These are phyloP conservation scores for Acrobasis suavella DNA, from an alignment of 2,888 invertebrate species.

Conservation along the genomic window DNA sequence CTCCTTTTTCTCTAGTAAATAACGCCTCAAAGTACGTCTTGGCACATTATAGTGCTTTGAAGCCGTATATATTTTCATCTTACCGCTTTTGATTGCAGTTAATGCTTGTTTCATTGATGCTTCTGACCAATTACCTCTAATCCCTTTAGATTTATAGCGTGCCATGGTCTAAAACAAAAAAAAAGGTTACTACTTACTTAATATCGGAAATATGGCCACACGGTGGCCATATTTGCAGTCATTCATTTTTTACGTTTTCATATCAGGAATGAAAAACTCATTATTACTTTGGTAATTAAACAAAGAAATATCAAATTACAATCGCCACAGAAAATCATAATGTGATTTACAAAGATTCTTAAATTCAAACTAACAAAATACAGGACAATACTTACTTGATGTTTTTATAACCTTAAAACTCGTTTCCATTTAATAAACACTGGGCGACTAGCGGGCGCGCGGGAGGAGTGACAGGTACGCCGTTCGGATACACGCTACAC, in stretches of 20 bases:
- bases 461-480: conserved; percentile 26
- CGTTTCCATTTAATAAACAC: conserved; percentile 23
- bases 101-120: conserved; percentile 29
- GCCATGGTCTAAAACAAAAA: conserved; percentile 29
- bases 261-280: conserved; percentile 29
- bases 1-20: conserved; percentile 25
- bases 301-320: conserved; percentile 30
- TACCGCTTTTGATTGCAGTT: conserved; percentile 28
- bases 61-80: too few relatives aligned
- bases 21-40: conserved; percentile 26
- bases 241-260: conserved; percentile 28
- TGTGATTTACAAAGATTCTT: conserved; percentile 28
- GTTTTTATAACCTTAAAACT: conserved; percentile 27
- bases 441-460: conserved; percentile 27
- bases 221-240: conserved; percentile 29
- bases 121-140: conserved; percentile 31
- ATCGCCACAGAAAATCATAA: too few relatives aligned
- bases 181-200: conserved; percentile 20
- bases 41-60: conserved; percentile 24
- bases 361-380: conserved; percentile 24
- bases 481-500: conserved; percentile 28
- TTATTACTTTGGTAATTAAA: conserved; percentile 30
- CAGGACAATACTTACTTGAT: conserved; percentile 28
- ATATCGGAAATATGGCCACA: conserved; percentile 28
- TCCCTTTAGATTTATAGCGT: conserved; percentile 25